Base-by-base conservation (phyloP, 2,888 invertebrate genomes). In the Chrysolina haemoptera region DNA sequence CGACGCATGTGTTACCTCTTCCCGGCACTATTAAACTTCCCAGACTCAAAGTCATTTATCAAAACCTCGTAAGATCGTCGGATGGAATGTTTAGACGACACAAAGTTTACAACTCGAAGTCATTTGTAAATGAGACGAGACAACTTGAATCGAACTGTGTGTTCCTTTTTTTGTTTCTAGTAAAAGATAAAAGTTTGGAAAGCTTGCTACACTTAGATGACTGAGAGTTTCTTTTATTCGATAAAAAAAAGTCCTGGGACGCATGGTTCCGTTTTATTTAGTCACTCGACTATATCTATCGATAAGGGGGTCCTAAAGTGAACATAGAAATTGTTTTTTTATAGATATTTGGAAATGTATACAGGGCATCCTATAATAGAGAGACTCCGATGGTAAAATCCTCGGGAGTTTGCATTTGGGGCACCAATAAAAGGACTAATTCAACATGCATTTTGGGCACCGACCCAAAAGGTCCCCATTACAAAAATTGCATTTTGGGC, bases 41-140 rank as follows among this genome's bases (percentile, higher is more conserved):
- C 68, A 69, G 63, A 71, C 74, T 59, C 43, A 63, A 65, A 74
- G 76, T 76, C 76, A 76, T 78, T 78, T 76, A 73, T 78, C 78
- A 78, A 76, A 74, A 68, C 55, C 71, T 70, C 73, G 65, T 68
- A 55, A 64, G 70, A 70, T 48, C 71, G 53, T 40, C 71, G 48
- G 41, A 65, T 71, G 68, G 53, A 63, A 62, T 67, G 53, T 53
- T 53, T 53, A 59, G 66, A 71, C 62, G 71, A 69, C 73, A 73
- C 35, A 73, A 74, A 74, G 65, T 75, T 77, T 75, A 75, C 73
- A 69, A 73, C 75, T 75, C 71, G 63, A 67, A 75, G 77, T 73
- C 71, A 71, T 77, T 77, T 77, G 77, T 77, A 75, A 77, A 75
- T 48, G 69, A 72, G 63, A 55, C 66, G 68, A 73, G 66, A 70